Base-by-base conservation (phyloP, 2,888 invertebrate genomes). In the Ectemnius lituratus region DNA sequence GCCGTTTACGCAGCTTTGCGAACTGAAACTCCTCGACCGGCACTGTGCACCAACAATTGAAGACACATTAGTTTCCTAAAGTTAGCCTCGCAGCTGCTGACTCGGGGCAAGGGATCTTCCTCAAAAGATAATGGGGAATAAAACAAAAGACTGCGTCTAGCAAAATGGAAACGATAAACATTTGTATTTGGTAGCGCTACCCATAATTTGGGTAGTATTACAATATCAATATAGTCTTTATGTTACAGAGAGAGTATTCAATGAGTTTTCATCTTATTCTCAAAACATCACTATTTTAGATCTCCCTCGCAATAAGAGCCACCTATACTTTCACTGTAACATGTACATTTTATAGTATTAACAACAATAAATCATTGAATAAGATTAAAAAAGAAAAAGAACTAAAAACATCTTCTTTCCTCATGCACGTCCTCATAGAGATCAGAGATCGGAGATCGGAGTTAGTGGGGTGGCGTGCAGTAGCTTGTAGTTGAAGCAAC, bases 1-100 rank as follows among this genome's bases (percentile, higher is more conserved):
- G 84, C 72, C 89, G 86, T 81, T 89, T 88, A 80, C 90, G 88
- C 80, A 90, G 87, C 84, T 90, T 90, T 61, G 88, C 88, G 80
- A 90, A 90, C 85, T 90, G 90, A 90, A 90, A 88, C 87, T 90
- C 90, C 88, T 90, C 90, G 85, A 88, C 88, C 81, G 90, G 89
- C 88, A 89, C 90, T 90, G 89, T 80, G 87, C 85, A 88, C 82
- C 69, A 86, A 86, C 75, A 84, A 85, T 84, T 80, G 79, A 83
- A 86, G 74, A 78, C 57, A 75, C 70, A 84, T 85, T 86, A 84
- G 75, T 84, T 65, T 62, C 57, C 14, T 52, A 37, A 37, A 37
- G 37, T 37, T 37, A 37, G 52, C 3, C 5, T 16, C 52, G 13
- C 52, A 16, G n/a, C 16, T 52, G 16, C 52, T 52, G 52, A 5